Percentiles rank a stretch among this genome's conserved stretches.
Evolutionary conservation across 2,888 invertebrate species (phyloP).

Genomic region (Blastobasis adustella): DNA sequence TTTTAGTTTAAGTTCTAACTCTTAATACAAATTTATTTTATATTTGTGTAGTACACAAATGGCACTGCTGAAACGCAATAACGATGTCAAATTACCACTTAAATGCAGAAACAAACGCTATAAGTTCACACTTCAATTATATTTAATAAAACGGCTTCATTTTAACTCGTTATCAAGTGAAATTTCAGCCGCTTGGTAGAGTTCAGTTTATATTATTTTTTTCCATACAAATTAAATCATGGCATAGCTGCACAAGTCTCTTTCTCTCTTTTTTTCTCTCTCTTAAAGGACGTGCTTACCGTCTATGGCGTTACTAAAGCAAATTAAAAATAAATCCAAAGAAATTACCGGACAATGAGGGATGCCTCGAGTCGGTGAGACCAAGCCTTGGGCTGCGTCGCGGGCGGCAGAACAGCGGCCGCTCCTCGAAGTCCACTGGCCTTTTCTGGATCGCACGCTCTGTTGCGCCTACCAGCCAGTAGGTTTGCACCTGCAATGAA

Average conservation of each 20-base stretch:
- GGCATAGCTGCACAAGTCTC: background rate
- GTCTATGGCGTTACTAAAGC: background rate
- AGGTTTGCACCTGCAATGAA: slow-evolving; percentile 77
- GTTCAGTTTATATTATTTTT: no score
- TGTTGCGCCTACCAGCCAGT: slow-evolving; percentile 85
- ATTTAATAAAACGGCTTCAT: no score
- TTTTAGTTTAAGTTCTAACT: background rate
- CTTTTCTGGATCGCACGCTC: slow-evolving; percentile 88
- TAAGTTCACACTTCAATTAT: no score
- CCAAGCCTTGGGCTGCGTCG: slow-evolving; percentile 83
- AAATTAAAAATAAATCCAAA: background rate
- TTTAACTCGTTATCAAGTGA: no score
- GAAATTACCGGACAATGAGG: slow-evolving; percentile 79
- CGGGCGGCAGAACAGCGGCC: slow-evolving; percentile 89
- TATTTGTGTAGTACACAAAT: no score
- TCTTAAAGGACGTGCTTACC: background rate
- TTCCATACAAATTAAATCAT: no score
- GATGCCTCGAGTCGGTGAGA: slow-evolving; percentile 82
- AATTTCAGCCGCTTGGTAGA: no score
- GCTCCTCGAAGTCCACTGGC: slow-evolving; percentile 82
- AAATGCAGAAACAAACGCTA: no score
- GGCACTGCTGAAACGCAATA: no score
- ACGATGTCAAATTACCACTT: no score
- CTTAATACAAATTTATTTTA: background rate
- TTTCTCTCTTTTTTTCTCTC: background rate